These are phyloP conservation scores for Crocodylus rhombifer DNA, from an alignment of 2,797 vertebrate species.

Conservation along the genomic window DNA sequence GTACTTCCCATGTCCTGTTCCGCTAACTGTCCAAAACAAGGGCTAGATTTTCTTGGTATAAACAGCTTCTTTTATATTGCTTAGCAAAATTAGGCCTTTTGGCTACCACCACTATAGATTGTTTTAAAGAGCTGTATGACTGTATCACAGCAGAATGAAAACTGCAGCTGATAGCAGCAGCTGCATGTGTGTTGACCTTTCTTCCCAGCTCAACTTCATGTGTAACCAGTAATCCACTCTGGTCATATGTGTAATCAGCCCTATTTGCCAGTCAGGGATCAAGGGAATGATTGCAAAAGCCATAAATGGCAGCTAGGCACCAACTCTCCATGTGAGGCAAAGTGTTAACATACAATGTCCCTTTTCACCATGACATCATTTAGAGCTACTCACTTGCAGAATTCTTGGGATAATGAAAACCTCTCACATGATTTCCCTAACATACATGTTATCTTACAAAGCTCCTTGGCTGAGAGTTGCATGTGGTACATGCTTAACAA, in stretches of 20 bases:
- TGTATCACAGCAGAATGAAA: background rate
- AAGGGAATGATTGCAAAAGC: background rate
- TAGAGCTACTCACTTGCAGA: background rate
- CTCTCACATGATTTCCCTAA: background rate
- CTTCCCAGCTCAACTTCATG: background rate
- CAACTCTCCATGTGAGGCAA: background rate
- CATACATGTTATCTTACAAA: background rate
- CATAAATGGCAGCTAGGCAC: background rate
- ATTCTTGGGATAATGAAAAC: background rate
- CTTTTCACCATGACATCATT: background rate
- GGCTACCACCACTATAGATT: background rate
- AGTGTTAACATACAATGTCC: background rate
- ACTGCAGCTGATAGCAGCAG: background rate
- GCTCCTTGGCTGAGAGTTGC: background rate
- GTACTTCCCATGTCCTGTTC: background rate
- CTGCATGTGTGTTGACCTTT: background rate
- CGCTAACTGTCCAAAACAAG: background rate
- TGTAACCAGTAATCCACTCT: background rate
- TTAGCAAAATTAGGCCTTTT: background rate
- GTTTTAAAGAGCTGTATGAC: background rate
- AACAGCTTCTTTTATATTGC: background rate
- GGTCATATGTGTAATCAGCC: background rate
- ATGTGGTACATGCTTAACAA: background rate
- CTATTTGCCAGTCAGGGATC: background rate
- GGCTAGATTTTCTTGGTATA: background rate